Evolutionary conservation across 2,888 invertebrate species (phyloP), one percentile per base, ranked within the genome.

Genomic region (Oxytorus armatus): DNA sequence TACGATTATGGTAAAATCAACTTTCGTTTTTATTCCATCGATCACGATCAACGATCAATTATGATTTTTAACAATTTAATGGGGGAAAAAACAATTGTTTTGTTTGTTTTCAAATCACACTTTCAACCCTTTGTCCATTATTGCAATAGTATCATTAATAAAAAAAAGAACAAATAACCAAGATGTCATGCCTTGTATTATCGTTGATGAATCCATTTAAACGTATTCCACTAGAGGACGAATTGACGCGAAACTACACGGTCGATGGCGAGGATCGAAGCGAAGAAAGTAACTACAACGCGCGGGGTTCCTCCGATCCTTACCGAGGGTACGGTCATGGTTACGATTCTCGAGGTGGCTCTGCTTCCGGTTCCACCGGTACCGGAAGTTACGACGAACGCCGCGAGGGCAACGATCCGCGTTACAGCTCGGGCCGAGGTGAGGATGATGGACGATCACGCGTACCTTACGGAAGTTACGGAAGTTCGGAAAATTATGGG

Each of bases 321-420:
- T 77, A 77, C 49, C 33, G 49, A 21, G 49, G 42, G 14, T 61
- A 42, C 68, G 72, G 39, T 5, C 74, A 66, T 7, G 33, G 36
- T 16, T 57, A 51, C 23, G 70, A 61, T 2, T 29, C 51, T 21
- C 33, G 63, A 25, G 47, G 55, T 33, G 76, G 78, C 39, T 69
- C 74, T 39, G 11, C 53, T 51, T 68, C 73, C 55, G 69, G 69
- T 65, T 57, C 70, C 10, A 3, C 51, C 1, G 79, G 69, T 75
- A 51, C 70, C 65, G 70, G 75, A 69, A 70, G 53, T 59, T 70
- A 75, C 39, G 66, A 79, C 42, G 79, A 80, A 7, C 76, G 65
- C 8, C 68, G 63, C 0, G 53, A 63, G 5, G 29, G 23, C 10
- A 51, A 61, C 18, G 76, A 76, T 66, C 59, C 70, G 0, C 69